Conservation (phyloP, 2,113 vertebrate species). For the Equus przewalskii region DNA sequence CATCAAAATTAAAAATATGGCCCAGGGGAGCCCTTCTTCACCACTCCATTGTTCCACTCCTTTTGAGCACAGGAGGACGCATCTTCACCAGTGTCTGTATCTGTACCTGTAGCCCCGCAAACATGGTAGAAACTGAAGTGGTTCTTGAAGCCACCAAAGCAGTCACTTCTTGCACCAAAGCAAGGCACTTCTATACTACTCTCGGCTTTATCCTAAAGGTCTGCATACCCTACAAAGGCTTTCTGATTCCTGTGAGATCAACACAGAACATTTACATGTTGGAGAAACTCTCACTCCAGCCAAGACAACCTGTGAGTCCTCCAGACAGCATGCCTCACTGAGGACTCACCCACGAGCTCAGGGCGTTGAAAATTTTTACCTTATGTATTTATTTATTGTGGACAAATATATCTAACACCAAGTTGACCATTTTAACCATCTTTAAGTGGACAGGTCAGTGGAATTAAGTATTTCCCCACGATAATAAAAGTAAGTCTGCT, state of each 20-base stretch:
- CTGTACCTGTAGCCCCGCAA: neutral
- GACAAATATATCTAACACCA: neutral
- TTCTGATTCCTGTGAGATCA: neutral
- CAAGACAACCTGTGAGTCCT: neutral
- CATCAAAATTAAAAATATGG: neutral
- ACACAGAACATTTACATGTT: accelerated
- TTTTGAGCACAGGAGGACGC: neutral
- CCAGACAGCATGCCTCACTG: neutral
- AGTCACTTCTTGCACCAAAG: neutral
- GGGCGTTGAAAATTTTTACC: neutral
- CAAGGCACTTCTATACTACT: neutral
- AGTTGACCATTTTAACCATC: neutral
- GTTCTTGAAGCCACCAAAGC: neutral
- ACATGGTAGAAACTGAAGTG: neutral
- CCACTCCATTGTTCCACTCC: neutral
- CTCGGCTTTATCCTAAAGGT: neutral
- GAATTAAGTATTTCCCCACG: neutral
- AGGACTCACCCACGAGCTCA: neutral
- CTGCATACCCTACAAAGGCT: neutral
- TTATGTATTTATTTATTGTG: neutral
- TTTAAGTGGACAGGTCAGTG: neutral
- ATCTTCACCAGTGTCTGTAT: neutral
- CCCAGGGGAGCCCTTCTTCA: neutral
- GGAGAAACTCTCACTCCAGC: neutral
- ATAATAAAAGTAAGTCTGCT: neutral